Conservation (phyloP, 2,797 vertebrate species). For the Cirrhinus mrigala region DNA sequence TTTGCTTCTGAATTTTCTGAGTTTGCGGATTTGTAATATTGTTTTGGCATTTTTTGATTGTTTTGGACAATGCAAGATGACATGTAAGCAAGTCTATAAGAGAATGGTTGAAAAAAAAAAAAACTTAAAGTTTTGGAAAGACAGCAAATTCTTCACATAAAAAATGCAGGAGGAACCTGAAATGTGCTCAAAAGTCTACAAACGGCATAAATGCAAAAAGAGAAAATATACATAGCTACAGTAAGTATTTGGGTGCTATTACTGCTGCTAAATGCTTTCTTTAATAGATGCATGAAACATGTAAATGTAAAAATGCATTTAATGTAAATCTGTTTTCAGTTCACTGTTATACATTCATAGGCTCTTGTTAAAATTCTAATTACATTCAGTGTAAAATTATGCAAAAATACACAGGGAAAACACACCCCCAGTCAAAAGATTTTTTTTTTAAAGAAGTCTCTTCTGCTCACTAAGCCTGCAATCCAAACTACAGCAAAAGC, state of each 20-base stretch:
- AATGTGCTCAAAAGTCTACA: not conserved
- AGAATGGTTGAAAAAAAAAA: too few relatives aligned
- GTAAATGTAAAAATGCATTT: not conserved
- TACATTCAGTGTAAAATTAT: not conserved
- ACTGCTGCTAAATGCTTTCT: not conserved
- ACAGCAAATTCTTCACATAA: not conserved
- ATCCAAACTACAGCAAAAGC: too few relatives aligned
- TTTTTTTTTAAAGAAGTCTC: too few relatives aligned
- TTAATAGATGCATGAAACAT: not conserved
- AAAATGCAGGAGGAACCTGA: not conserved
- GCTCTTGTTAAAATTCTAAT: not conserved
- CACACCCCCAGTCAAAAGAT: too few relatives aligned
- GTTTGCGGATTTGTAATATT: not conserved
- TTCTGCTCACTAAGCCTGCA: too few relatives aligned
- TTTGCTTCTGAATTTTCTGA: not conserved
- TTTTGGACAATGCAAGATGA: constrained; percentile 1
- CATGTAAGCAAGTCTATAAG: not conserved
- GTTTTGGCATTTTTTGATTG: not conserved
- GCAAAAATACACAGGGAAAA: not conserved
- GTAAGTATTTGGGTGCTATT: not conserved
- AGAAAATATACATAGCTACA: not conserved
- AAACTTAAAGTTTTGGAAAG: not conserved
- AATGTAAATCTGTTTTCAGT: not conserved
- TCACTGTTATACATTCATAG: not conserved
- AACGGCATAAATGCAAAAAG: not conserved